Percentiles rank a stretch among this genome's conserved stretches.
Evolutionary conservation across 2,797 vertebrate genomes (phyloP).

Genomic region (Avahi laniger): DNA sequence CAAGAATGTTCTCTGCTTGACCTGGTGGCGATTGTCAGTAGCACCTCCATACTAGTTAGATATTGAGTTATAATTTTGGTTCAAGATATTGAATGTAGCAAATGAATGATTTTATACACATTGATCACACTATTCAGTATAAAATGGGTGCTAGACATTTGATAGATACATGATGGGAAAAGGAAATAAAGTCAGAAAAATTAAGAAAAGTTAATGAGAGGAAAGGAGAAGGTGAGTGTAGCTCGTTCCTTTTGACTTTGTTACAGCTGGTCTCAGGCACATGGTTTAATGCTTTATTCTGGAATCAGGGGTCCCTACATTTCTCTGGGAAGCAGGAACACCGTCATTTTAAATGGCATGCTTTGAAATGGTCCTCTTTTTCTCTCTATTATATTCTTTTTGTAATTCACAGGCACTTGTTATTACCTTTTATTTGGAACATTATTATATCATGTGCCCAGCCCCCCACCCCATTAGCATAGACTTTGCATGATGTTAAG

Average conservation of each 20-base stretch:
- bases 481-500: background rate
- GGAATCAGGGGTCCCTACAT: background rate
- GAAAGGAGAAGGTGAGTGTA: background rate
- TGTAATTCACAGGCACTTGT: background rate
- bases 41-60: background rate
- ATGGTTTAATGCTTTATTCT: background rate
- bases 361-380: background rate
- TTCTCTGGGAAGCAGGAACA: background rate
- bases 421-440: background rate
- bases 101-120: background rate
- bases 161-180: background rate
- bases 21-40: background rate
- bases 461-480: background rate
- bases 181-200: conserved; percentile 6
- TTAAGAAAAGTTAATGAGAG: background rate
- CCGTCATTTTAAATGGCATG: background rate
- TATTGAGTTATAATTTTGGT: background rate
- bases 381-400: background rate
- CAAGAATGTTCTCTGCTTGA: background rate
- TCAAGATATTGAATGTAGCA: background rate
- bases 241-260: background rate
- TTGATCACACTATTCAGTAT: background rate
- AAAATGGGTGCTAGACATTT: background rate
- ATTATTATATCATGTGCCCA: background rate
- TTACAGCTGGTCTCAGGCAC: background rate